phyloP scores from a whole-genome alignment of 2,888 invertebrate species.

The Fragum fragum region DNA sequence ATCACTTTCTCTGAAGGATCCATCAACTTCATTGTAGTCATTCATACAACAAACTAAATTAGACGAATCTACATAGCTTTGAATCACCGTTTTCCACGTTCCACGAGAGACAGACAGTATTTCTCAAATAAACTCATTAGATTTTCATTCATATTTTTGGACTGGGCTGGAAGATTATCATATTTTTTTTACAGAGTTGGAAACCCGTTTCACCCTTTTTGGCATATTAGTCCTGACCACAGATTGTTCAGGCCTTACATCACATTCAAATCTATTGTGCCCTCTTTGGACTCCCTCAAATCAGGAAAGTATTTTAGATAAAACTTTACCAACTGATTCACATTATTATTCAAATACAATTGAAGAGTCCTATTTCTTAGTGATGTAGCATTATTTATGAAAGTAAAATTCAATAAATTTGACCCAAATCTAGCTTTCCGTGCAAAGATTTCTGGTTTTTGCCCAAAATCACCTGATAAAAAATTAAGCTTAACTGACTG shows the following conservation, averaged over 20 bases:
- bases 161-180: not conserved
- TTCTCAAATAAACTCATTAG: not conserved
- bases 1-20: not conserved
- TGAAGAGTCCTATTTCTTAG: not conserved
- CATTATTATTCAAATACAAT: not conserved
- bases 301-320: not conserved
- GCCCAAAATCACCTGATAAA: not conserved
- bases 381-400: not conserved
- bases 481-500: not conserved
- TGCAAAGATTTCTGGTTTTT: not conserved
- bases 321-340: not conserved
- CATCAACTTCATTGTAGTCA: conserved; percentile 7
- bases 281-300: not conserved
- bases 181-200: not conserved
- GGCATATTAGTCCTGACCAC: not conserved
- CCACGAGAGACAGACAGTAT: conserved; percentile 3
- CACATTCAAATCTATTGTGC: not conserved
- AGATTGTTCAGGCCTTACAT: not conserved
- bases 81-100: conserved; percentile 6
- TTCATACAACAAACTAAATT: not conserved
- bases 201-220: not conserved
- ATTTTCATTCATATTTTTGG: not conserved
- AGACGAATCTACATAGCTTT: not conserved
- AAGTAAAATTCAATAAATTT: not conserved
- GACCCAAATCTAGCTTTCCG: not conserved